Conservation (phyloP, 1,140 invertebrate genomes). For the Elymnias hypermnestra region DNA sequence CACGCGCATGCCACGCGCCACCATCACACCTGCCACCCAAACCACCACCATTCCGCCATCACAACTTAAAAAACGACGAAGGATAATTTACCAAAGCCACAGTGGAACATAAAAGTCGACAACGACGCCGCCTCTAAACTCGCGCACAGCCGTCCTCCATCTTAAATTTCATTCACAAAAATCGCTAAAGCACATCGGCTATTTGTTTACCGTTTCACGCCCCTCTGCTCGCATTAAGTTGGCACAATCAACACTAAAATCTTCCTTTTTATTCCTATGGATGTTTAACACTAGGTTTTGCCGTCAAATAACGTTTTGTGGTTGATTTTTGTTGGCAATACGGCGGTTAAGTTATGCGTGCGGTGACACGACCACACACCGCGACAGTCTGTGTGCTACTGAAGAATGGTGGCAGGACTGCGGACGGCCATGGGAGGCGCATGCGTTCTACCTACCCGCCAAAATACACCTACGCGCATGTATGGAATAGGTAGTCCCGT, state of each 20-base stretch:
- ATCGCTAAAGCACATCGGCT: slow-evolving; percentile 52
- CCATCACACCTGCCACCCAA: slow-evolving; percentile 28
- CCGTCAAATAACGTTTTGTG: slow-evolving; percentile 28
- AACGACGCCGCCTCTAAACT: slow-evolving; percentile 35
- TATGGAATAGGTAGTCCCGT: slow-evolving; percentile 47
- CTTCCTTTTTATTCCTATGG: slow-evolving; percentile 13
- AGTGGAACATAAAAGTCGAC: slow-evolving; percentile 32
- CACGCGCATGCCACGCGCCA: slow-evolving; percentile 29
- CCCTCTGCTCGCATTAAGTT: slow-evolving; percentile 23
- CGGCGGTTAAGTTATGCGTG: slow-evolving; percentile 32
- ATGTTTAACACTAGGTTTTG: slow-evolving; percentile 33
- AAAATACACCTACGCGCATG: slow-evolving; percentile 70
- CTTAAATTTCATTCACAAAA: slow-evolving; percentile 74
- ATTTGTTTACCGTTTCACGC: slow-evolving; percentile 66
- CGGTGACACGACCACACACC: slow-evolving; percentile 26
- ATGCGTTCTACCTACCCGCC: slow-evolving; percentile 57
- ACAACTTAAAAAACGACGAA: slow-evolving; percentile 17
- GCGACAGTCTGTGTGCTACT: slow-evolving; percentile 49
- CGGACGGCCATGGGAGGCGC: slow-evolving; percentile 50
- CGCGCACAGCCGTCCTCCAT: slow-evolving; percentile 64
- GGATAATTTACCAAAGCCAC: slow-evolving; percentile 23
- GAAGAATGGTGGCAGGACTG: slow-evolving; percentile 71
- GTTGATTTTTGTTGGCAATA: slow-evolving; percentile 49
- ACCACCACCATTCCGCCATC: slow-evolving; percentile 15
- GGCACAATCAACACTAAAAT: slow-evolving; percentile 18